Evolutionary conservation across 2,888 invertebrate genomes (phyloP).

Genomic region (Lymantria monacha): DNA sequence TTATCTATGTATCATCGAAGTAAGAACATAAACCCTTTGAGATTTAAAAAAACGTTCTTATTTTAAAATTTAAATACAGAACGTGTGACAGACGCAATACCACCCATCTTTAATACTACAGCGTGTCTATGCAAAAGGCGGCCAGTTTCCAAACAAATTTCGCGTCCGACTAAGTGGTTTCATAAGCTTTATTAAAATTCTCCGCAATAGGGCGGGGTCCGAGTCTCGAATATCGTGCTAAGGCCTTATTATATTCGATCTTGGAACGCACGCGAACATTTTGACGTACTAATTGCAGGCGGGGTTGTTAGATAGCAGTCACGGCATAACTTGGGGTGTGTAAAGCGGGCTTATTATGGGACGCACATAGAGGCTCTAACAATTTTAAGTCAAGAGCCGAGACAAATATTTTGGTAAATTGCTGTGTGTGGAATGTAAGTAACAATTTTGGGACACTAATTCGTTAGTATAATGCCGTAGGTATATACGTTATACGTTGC

Average conservation of each 20-base stretch:
- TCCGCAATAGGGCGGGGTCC: slow-evolving; percentile 43
- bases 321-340: slow-evolving; percentile 39
- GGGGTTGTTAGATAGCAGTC: slow-evolving; percentile 46
- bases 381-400: slow-evolving; percentile 34
- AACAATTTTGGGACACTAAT: slow-evolving; percentile 25
- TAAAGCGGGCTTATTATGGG: slow-evolving; percentile 38
- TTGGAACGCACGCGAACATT: slow-evolving; percentile 64
- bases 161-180: slow-evolving; percentile 33
- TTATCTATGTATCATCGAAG: too few relatives aligned
- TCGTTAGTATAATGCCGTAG: slow-evolving; percentile 22
- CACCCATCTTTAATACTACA: too few relatives aligned
- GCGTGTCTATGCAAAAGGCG: slow-evolving; percentile 8
- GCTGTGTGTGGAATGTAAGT: slow-evolving; percentile 40
- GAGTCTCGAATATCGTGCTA: slow-evolving; percentile 55
- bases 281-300: slow-evolving; percentile 61
- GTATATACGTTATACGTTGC: slow-evolving; percentile 11
- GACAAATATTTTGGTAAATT: slow-evolving; percentile 42
- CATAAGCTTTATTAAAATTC: slow-evolving; percentile 51
- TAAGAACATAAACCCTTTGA: too few relatives aligned
- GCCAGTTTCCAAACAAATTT: slow-evolving; percentile 32
- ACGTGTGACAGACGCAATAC: too few relatives aligned
- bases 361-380: slow-evolving; percentile 22
- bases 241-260: slow-evolving; percentile 62
- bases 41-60: too few relatives aligned
- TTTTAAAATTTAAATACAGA: too few relatives aligned